Evolutionary conservation across 2,888 invertebrate genomes (phyloP).

Genomic region (Encarsia formosa): DNA sequence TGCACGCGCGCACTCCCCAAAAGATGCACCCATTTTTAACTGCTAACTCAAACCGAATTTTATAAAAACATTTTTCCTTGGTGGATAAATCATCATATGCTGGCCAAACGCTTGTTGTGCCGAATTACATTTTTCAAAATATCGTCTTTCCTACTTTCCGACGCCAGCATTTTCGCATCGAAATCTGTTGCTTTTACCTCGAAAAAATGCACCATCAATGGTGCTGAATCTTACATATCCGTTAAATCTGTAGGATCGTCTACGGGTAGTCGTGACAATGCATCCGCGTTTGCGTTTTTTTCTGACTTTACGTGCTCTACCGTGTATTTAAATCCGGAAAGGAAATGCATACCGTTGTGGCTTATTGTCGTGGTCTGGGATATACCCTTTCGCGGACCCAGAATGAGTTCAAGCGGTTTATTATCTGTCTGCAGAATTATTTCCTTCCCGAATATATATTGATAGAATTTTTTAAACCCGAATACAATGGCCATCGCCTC

Average conservation of each 20-base stretch:
- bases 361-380: conserved; percentile 31
- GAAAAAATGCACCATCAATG: too few species aligned
- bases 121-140: neutral
- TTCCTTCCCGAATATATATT: conserved; percentile 22
- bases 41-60: too few species aligned
- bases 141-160: neutral
- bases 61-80: neutral
- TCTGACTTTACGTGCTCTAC: conserved; percentile 10
- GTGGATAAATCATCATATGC: neutral
- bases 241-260: conserved; percentile 8
- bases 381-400: conserved; percentile 29
- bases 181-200: too few species aligned
- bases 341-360: conserved; percentile 32
- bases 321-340: conserved; percentile 12
- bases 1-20: too few species aligned
- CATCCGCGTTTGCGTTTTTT: conserved; percentile 14
- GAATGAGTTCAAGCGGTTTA: conserved; percentile 40
- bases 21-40: too few species aligned
- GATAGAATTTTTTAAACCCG: too few species aligned
- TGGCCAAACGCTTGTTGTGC: neutral
- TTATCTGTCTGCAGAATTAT: conserved; percentile 40
- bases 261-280: conserved; percentile 15
- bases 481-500: too few species aligned
- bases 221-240: neutral
- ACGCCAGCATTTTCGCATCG: neutral